phyloP scores from a whole-genome alignment of 1,140 invertebrate genomes.

The Apolygus lucorum region DNA sequence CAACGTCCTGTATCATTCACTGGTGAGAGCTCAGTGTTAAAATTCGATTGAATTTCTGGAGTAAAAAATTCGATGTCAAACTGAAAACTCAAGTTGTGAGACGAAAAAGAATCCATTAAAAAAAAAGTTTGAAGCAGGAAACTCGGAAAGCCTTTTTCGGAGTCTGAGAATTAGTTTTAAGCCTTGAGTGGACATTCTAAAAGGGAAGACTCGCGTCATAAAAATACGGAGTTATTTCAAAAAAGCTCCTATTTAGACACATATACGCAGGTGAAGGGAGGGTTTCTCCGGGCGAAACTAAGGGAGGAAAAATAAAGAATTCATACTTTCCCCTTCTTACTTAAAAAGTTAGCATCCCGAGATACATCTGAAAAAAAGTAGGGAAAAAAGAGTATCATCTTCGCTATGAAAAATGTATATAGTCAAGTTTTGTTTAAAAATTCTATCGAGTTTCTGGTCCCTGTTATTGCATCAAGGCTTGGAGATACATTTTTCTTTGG shows the following conservation, averaged over 20 bases:
- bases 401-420: slow-evolving; percentile 33
- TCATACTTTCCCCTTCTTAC: slow-evolving; percentile 11
- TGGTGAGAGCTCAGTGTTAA: too few relatives aligned
- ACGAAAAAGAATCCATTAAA: too few relatives aligned
- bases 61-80: too few relatives aligned
- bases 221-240: slow-evolving; percentile 18
- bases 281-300: not conserved
- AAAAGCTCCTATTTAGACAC: slow-evolving; percentile 16
- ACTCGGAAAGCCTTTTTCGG: slow-evolving; percentile 1
- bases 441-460: slow-evolving; percentile 32
- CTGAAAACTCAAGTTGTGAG: too few relatives aligned
- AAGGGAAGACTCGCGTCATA: not conserved
- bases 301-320: slow-evolving; percentile 18
- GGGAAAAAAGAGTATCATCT: slow-evolving; percentile 27
- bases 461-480: slow-evolving; percentile 33
- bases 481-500: slow-evolving; percentile 25
- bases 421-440: slow-evolving; percentile 34
- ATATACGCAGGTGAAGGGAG: not conserved
- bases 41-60: too few relatives aligned
- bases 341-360: slow-evolving; percentile 26
- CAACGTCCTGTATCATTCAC: too few relatives aligned
- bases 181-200: slow-evolving; percentile 11
- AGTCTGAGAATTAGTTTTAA: slow-evolving; percentile 10
- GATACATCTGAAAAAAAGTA: slow-evolving; percentile 20
- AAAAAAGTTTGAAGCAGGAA: not conserved